Base-by-base conservation (phyloP, 1,140 invertebrate species). In the Tetranychus cinnabarinus region DNA sequence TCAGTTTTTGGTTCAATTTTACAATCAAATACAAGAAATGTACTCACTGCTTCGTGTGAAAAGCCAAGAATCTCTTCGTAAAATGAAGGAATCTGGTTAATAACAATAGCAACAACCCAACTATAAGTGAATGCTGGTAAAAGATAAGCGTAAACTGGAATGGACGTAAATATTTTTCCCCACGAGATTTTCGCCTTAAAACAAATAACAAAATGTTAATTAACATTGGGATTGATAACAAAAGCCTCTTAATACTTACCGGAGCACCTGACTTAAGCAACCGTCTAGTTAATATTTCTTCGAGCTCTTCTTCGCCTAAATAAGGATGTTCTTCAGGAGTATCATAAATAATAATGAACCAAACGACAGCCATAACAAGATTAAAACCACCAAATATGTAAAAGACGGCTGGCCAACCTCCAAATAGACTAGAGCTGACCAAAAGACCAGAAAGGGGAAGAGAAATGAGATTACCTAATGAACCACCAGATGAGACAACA, bases 311-410 rank as follows among this genome's bases (percentile, higher is more conserved):
- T 86, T 76, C 2, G 87, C 39, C 10, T 5, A 42, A 10, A 42
- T 10, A 10, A 42, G 39, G 87, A 77, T 95, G 89, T 60, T 82
- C 74, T 1, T 79, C 79, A 0, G 91, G 91, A 0, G 82, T 82
- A 68, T 95, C 87, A 69, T 81, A 88, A 8, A 90, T 80, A 33
- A 92, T 73, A 1, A 83, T 70, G 71, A 88, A 83, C 89, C 89
- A 95, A 1, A 81, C 68, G 3, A 84, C 67, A 35, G 84, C 84
- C 88, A 88, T 93, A 46, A 85, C 63, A 37, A 88, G 67, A 3
- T 84, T 83, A 58, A 87, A 74, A 37, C 57, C 7, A 42, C 61
- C 65, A 23, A 63, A 57, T 35, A 66, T 5, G 47, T 65, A 66
- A 64, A 66, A 66, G n/a, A 58, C 56, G n/a, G 63, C 47, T 1